These are phyloP conservation scores for Stramonita haemastoma DNA, from an alignment of 2,888 invertebrate genomes.

Conservation along the genomic window DNA sequence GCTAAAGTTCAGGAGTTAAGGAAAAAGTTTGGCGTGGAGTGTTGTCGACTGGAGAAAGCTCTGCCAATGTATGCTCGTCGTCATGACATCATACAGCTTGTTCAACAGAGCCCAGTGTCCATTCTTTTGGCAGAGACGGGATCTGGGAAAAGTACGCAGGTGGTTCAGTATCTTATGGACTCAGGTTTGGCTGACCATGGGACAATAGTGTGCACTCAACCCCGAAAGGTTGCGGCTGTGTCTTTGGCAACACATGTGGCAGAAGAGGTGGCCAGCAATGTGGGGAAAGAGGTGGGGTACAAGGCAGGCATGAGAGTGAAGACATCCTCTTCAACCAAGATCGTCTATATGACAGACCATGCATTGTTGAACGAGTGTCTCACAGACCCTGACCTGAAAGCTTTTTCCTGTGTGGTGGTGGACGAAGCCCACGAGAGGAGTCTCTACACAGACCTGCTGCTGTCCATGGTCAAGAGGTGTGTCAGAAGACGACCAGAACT, in stretches of 20 bases:
- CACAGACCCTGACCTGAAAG: constrained; percentile 61
- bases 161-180: constrained; percentile 74
- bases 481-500: constrained; percentile 67
- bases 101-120: constrained; percentile 66
- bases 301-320: constrained; percentile 66
- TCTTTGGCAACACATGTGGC: constrained; percentile 75
- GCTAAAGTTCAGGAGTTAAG: constrained; percentile 41
- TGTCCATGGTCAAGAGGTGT: constrained; percentile 74
- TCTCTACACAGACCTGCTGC: constrained; percentile 75
- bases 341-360: constrained; percentile 76
- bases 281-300: constrained; percentile 72
- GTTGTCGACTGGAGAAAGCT: constrained; percentile 56
- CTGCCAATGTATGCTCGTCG: constrained; percentile 72
- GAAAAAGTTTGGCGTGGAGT: constrained; percentile 62
- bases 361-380: constrained; percentile 74
- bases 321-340: constrained; percentile 43
- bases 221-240: constrained; percentile 76
- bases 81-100: constrained; percentile 60
- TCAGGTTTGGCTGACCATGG: constrained; percentile 62
- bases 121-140: constrained; percentile 77
- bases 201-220: constrained; percentile 76
- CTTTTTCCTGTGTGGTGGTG: constrained; percentile 71
- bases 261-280: constrained; percentile 65
- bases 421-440: constrained; percentile 78
- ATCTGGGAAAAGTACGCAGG: constrained; percentile 77